phyloP scores from a whole-genome alignment of 2,113 vertebrate species.

The Peucedramus taeniatus region DNA sequence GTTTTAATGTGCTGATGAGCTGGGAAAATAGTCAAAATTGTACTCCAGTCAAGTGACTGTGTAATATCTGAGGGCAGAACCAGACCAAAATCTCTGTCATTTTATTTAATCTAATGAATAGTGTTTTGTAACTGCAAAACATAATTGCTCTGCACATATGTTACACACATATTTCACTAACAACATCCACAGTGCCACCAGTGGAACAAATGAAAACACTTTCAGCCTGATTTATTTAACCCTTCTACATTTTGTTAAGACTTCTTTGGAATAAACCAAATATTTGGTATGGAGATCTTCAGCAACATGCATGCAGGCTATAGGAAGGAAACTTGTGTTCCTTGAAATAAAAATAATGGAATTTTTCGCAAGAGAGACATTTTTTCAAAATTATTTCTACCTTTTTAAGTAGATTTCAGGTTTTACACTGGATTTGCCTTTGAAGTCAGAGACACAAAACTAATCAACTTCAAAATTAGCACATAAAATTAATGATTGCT shows the following conservation, averaged over 20 bases:
- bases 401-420: background rate
- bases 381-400: background rate
- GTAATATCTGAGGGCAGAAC: constrained; percentile 63
- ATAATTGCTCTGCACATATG: constrained; percentile 5
- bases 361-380: background rate
- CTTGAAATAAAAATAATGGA: background rate
- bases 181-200: constrained; percentile 29
- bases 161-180: constrained; percentile 34
- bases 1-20: constrained; percentile 70
- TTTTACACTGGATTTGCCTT: constrained; percentile 19
- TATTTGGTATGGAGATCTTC: background rate
- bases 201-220: constrained; percentile 36
- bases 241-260: background rate
- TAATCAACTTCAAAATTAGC: constrained; percentile 69
- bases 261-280: background rate
- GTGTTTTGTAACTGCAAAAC: constrained; percentile 64
- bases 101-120: constrained; percentile 63
- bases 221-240: background rate
- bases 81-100: constrained; percentile 57
- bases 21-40: constrained; percentile 71
- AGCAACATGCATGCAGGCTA: background rate
- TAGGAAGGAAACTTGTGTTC: background rate
- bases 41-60: constrained; percentile 59
- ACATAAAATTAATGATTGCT: constrained; percentile 70
- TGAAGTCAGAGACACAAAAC: constrained; percentile 47